Evolutionary conservation across 2,797 vertebrate species (phyloP).

Genomic region (Micrastur ruficollis): DNA sequence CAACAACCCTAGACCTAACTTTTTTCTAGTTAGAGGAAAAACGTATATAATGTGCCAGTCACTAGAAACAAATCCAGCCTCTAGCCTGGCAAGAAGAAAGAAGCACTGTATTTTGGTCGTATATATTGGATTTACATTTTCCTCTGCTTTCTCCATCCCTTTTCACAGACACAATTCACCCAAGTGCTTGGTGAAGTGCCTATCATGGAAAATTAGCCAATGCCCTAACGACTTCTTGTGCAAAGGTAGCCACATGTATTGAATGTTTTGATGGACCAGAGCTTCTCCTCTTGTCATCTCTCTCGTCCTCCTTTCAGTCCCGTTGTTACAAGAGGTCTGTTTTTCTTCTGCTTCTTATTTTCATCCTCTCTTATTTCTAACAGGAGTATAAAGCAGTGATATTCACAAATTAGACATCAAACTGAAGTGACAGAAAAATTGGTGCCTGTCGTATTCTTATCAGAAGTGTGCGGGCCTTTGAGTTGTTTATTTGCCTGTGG

Average conservation of each 20-base stretch:
- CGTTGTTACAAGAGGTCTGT: not conserved
- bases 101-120: not conserved
- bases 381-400: not conserved
- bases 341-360: not conserved
- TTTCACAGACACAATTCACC: not conserved
- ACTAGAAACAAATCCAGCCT: not conserved
- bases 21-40: constrained; percentile 12
- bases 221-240: not conserved
- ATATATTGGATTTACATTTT: not conserved
- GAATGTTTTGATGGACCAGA: not conserved
- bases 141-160: not conserved
- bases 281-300: not conserved
- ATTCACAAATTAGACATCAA: not conserved
- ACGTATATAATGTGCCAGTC: not conserved
- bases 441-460: not conserved
- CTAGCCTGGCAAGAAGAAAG: constrained; percentile 12
- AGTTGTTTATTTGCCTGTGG: not conserved
- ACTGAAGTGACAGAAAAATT: not conserved
- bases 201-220: not conserved
- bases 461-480: not conserved
- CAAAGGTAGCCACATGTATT: not conserved
- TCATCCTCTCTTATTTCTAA: not conserved
- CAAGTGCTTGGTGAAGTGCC: not conserved
- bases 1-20: not conserved
- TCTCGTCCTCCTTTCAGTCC: not conserved